Evolutionary conservation across 2,888 invertebrate species (phyloP).

Genomic region (Pocota personata): DNA sequence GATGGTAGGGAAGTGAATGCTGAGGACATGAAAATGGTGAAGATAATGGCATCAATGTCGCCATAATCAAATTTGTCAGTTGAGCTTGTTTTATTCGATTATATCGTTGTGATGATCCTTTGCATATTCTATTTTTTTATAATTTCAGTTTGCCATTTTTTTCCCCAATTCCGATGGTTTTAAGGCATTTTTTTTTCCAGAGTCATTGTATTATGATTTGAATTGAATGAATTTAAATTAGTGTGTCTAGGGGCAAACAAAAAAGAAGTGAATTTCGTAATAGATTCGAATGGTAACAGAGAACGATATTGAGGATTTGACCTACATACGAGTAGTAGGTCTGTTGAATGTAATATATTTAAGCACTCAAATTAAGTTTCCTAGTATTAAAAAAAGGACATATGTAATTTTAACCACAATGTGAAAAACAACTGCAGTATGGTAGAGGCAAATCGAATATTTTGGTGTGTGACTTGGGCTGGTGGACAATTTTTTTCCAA

Average conservation of each 20-base stretch:
- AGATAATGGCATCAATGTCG: constrained; percentile 73
- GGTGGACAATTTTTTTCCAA: no score
- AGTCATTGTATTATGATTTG: constrained; percentile 35
- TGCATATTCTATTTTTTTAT: constrained; percentile 50
- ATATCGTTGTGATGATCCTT: constrained; percentile 70
- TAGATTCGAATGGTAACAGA: background rate
- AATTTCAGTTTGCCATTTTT: background rate
- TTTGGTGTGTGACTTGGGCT: no score
- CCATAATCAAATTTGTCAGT: constrained; percentile 74
- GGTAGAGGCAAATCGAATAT: no score
- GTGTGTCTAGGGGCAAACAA: background rate
- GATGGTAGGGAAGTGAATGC: constrained; percentile 41
- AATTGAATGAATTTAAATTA: constrained; percentile 56
- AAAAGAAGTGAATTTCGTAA: constrained; percentile 17
- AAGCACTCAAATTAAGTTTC: no score
- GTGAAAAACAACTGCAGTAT: no score
- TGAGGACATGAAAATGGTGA: constrained; percentile 50
- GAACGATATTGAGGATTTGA: background rate
- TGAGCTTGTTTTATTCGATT: constrained; percentile 73
- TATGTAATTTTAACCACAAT: no score
- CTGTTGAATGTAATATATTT: no score
- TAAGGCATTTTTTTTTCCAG: constrained; percentile 28
- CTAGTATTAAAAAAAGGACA: no score
- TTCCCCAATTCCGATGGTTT: constrained; percentile 30
- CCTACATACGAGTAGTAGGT: no score